Conservation (phyloP, 23 tunicate species). For the Corella eumyota region DNA sequence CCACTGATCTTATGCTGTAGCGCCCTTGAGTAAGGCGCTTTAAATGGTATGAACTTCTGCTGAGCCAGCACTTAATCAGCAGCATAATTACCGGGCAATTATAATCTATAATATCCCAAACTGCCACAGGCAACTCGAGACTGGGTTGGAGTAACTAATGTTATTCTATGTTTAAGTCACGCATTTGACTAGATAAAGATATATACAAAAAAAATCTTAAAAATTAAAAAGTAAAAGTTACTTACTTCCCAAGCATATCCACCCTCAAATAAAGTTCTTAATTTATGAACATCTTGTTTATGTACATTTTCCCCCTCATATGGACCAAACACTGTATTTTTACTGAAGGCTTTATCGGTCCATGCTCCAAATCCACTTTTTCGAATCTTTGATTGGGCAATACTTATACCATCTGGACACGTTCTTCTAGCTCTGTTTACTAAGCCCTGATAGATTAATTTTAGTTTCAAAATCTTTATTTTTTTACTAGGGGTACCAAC, state of each 20-base stretch:
- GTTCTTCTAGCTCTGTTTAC: constrained; percentile 40
- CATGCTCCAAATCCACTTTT: constrained; percentile 55
- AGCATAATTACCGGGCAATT: no score
- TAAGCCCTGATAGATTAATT: constrained; percentile 31
- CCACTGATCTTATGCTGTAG: no score
- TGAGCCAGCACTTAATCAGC: no score
- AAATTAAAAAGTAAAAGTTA: background rate
- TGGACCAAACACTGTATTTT: constrained; percentile 71
- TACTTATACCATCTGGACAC: constrained; percentile 65
- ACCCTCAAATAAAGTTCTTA: constrained; percentile 39
- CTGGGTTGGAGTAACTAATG: no score
- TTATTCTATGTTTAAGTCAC: no score
- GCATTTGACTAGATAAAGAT: no score
- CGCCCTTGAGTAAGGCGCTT: no score
- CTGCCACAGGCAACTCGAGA: no score
- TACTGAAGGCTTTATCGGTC: constrained; percentile 30
- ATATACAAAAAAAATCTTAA: background rate
- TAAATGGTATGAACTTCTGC: no score
- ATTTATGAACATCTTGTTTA: constrained; percentile 33
- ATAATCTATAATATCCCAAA: no score
- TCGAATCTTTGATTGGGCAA: constrained; percentile 41
- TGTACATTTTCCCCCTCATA: constrained; percentile 51
- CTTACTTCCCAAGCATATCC: constrained; percentile 85
- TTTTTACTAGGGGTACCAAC: no score
- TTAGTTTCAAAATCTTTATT: background rate